Conservation (phyloP, 2,888 invertebrate genomes). For the Brachypterus glaber region DNA sequence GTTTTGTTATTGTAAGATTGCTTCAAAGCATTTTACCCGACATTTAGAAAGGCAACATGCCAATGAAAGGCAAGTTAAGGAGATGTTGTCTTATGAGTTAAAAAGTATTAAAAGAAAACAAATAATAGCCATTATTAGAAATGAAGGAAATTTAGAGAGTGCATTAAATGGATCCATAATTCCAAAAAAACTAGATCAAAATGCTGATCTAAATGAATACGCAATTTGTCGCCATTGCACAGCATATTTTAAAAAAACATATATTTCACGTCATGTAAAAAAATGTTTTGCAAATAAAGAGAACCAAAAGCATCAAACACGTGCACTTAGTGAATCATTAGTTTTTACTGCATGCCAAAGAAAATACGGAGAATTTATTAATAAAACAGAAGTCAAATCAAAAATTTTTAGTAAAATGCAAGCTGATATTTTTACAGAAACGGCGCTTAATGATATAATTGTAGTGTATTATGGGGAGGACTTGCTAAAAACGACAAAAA, state of each 20-base stretch:
- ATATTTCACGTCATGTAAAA: not conserved
- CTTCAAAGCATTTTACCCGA: slow-evolving; percentile 4
- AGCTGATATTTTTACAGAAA: slow-evolving; percentile 7
- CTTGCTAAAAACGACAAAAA: slow-evolving; percentile 10
- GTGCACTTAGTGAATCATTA: slow-evolving; percentile 6
- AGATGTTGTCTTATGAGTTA: not conserved
- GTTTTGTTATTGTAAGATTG: not conserved
- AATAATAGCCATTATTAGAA: not conserved
- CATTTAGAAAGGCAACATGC: slow-evolving; percentile 2
- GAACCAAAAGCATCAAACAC: not conserved
- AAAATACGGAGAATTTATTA: slow-evolving; percentile 10
- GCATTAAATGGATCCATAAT: slow-evolving; percentile 3
- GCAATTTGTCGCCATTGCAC: slow-evolving; percentile 3
- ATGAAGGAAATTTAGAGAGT: slow-evolving; percentile 1
- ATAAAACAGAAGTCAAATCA: slow-evolving; percentile 9
- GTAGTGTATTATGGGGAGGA: slow-evolving; percentile 9
- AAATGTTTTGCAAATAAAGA: not conserved
- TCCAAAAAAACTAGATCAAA: slow-evolving; percentile 5
- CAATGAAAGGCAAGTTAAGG: not conserved
- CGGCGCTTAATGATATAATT: slow-evolving; percentile 11
- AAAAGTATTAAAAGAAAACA: not conserved
- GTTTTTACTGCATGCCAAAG: slow-evolving; percentile 10
- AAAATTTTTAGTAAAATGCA: slow-evolving; percentile 10
- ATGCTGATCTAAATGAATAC: slow-evolving; percentile 4
- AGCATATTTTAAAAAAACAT: not conserved